These are phyloP conservation scores for Yponomeuta malinellus DNA, from an alignment of 2,888 invertebrate genomes.

Conservation along the genomic window DNA sequence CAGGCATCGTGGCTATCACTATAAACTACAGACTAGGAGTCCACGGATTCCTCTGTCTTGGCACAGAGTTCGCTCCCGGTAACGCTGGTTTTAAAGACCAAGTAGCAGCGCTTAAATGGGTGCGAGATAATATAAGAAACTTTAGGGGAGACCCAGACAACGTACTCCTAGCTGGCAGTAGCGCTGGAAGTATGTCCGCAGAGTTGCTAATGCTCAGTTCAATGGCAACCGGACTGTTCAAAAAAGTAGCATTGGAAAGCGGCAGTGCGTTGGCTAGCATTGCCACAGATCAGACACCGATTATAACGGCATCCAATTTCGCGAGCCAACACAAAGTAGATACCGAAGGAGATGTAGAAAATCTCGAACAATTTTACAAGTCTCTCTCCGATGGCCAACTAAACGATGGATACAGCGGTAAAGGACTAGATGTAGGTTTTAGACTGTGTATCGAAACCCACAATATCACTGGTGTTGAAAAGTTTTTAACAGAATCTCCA, in stretches of 20 bases:
- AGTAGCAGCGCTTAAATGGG: conserved; percentile 15
- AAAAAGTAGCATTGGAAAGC: conserved; percentile 14
- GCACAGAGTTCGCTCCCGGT: conserved; percentile 13
- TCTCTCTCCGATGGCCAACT: not conserved
- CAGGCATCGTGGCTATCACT: conserved; percentile 10
- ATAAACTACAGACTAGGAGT: conserved; percentile 17
- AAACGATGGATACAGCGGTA: not conserved
- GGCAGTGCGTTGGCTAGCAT: conserved; percentile 2
- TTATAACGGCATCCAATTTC: not conserved
- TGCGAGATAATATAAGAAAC: conserved; percentile 5
- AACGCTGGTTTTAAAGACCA: conserved; percentile 17
- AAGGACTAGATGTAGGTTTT: not conserved
- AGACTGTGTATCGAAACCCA: conserved; percentile 2
- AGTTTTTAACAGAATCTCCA: conserved; percentile 6
- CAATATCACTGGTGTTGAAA: not conserved
- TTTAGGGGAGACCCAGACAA: conserved; percentile 17
- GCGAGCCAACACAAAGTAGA: not conserved
- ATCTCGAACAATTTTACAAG: not conserved
- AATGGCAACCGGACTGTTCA: conserved; percentile 12
- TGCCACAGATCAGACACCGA: not conserved
- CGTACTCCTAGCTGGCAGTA: conserved; percentile 10
- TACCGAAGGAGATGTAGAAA: not conserved
- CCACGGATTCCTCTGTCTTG: conserved; percentile 16
- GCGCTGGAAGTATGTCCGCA: conserved; percentile 14
- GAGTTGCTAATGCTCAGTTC: conserved; percentile 9